Percentiles rank a stretch among this genome's conserved stretches.
phyloP scores from a whole-genome alignment of 92 coral and sea anemone genomes.

The Siderastrea radians region DNA sequence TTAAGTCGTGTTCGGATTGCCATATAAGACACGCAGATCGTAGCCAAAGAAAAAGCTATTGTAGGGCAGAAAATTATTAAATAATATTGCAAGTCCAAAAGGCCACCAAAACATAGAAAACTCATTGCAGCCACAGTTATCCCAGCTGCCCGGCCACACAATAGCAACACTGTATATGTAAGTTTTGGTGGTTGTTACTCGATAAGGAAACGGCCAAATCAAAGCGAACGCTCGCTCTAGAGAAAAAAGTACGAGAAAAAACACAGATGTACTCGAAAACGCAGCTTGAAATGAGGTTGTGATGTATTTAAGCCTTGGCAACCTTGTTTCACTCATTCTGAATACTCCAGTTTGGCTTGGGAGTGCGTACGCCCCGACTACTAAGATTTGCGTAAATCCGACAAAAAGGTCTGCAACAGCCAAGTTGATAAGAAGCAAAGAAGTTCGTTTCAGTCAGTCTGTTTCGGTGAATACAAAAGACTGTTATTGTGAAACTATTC shows the following conservation, averaged over 20 bases:
- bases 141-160: slow-evolving; percentile 14
- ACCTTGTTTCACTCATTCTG: background rate
- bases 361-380: background rate
- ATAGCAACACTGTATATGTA: background rate
- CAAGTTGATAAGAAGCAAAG: slow-evolving; percentile 1
- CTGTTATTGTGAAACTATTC: background rate
- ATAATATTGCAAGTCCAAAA: background rate
- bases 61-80: background rate
- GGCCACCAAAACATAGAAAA: background rate
- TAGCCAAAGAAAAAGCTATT: too few relatives aligned
- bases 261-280: background rate
- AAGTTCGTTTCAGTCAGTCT: background rate
- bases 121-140: background rate
- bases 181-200: background rate
- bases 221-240: slow-evolving; percentile 4
- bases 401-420: slow-evolving; percentile 5
- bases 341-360: background rate
- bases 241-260: background rate
- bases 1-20: background rate
- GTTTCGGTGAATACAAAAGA: background rate
- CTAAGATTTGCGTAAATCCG: background rate
- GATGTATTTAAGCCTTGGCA: background rate
- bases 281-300: background rate
- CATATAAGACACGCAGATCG: background rate
- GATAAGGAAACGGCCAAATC: slow-evolving; percentile 16